A percentile compares a stretch with the other conserved stretches of the same genome.
Evolutionary conservation across 2,113 vertebrate genomes (phyloP).

Genomic region (Axis porcinus): DNA sequence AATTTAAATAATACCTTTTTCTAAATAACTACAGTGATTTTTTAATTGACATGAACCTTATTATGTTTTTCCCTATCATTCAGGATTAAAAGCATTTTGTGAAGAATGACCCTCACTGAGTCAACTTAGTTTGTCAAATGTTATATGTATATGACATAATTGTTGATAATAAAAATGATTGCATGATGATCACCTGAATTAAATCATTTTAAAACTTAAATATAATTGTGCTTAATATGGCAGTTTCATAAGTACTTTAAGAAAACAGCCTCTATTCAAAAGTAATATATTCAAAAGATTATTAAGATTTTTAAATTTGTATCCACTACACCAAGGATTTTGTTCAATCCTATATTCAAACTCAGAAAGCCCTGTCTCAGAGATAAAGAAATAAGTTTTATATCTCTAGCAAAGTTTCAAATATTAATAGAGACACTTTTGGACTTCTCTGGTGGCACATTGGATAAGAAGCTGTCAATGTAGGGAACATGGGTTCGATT

Average conservation of each 20-base stretch:
- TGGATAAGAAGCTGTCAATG: not conserved
- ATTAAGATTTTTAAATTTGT: not conserved
- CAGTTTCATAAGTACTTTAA: not conserved
- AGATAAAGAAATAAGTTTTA: not conserved
- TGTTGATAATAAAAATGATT: not conserved
- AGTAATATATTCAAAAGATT: slow-evolving; percentile 40
- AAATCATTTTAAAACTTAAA: slow-evolving; percentile 31
- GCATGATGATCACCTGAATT: not conserved
- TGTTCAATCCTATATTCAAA: slow-evolving; percentile 6
- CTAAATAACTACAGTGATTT: not conserved
- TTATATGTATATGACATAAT: not conserved
- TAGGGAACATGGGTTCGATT: not conserved
- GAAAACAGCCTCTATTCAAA: slow-evolving; percentile 34
- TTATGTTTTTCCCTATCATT: not conserved
- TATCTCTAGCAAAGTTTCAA: slow-evolving; percentile 28
- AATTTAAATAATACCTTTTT: not conserved
- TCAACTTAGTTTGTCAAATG: not conserved
- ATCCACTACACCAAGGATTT: not conserved
- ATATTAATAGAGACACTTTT: slow-evolving; percentile 35
- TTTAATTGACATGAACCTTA: not conserved
- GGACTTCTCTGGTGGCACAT: not conserved
- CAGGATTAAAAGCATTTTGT: not conserved
- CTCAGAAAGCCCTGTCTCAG: slow-evolving; percentile 19
- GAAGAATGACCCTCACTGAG: not conserved
- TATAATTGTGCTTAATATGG: not conserved